phyloP scores from a whole-genome alignment of 2,113 vertebrate species.

The Heteronetta atricapilla region DNA sequence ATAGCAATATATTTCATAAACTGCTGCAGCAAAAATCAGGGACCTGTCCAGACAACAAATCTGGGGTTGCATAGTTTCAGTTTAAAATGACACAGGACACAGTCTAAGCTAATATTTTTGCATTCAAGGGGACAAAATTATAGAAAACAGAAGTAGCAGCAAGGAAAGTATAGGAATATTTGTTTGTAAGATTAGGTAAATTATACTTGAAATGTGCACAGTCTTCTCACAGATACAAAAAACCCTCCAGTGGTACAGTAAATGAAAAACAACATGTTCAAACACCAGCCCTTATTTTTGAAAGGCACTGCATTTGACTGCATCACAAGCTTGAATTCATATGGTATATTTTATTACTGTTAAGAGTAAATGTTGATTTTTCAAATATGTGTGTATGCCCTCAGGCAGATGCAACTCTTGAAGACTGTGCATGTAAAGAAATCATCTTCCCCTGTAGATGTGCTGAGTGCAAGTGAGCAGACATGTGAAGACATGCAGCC shows the following conservation, averaged over 20 bases:
- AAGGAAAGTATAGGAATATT: not conserved
- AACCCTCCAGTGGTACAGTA: not conserved
- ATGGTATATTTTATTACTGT: not conserved
- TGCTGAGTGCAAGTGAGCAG: not conserved
- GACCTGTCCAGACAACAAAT: not conserved
- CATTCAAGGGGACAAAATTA: not conserved
- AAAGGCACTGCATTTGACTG: not conserved
- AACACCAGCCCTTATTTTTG: not conserved
- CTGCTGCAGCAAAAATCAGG: not conserved
- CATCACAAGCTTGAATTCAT: not conserved
- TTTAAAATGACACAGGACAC: not conserved
- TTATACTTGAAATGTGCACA: not conserved
- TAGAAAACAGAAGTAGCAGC: not conserved
- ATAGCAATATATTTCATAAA: not conserved
- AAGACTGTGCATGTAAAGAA: not conserved
- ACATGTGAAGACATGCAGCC: not conserved
- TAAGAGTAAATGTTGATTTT: not conserved
- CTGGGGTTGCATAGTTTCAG: not conserved
- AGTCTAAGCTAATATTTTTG: not conserved
- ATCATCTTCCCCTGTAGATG: not conserved
- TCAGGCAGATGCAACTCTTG: not conserved
- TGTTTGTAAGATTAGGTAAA: not conserved
- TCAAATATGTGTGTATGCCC: accelerated
- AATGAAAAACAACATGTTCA: not conserved
- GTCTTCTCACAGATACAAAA: not conserved